Evolutionary conservation across 2,888 invertebrate genomes (phyloP).

Genomic region (Papilio protenor): DNA sequence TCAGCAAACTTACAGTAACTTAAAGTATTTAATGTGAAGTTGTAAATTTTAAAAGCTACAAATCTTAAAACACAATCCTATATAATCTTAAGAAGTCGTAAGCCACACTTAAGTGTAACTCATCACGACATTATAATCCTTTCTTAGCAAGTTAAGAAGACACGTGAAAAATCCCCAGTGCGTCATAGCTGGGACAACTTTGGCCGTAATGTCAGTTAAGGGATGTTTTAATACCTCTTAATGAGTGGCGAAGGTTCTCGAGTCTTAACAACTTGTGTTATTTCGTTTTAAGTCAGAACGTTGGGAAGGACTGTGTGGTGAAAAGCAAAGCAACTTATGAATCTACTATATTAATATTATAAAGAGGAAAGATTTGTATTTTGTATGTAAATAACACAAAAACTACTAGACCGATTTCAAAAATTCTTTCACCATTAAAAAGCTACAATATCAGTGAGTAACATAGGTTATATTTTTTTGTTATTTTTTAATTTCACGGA

Average conservation of each 20-base stretch:
- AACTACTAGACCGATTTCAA: too few species aligned
- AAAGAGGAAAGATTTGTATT: too few species aligned
- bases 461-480: too few species aligned
- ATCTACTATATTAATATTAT: too few species aligned
- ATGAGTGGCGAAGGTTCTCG: constrained; percentile 39
- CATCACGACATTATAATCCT: constrained; percentile 45
- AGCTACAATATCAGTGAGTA: too few species aligned
- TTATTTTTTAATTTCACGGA: too few species aligned
- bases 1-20: too few species aligned
- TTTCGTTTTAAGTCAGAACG: constrained; percentile 8
- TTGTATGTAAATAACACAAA: too few species aligned
- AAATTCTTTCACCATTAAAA: too few species aligned
- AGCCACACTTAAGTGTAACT: constrained; percentile 37
- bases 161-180: constrained; percentile 58
- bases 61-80: constrained; percentile 19
- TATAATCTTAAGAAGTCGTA: constrained; percentile 34
- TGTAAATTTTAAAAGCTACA: background rate
- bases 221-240: constrained; percentile 45
- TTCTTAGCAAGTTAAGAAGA: constrained; percentile 47
- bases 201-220: constrained; percentile 58
- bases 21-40: too few species aligned
- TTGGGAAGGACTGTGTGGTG: background rate
- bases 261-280: constrained; percentile 45
- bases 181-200: constrained; percentile 52
- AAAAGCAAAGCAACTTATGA: background rate